Percentiles rank a stretch among this genome's conserved stretches.
Conservation (phyloP, 2,888 invertebrate genomes). For the Plebejus argus region DNA sequence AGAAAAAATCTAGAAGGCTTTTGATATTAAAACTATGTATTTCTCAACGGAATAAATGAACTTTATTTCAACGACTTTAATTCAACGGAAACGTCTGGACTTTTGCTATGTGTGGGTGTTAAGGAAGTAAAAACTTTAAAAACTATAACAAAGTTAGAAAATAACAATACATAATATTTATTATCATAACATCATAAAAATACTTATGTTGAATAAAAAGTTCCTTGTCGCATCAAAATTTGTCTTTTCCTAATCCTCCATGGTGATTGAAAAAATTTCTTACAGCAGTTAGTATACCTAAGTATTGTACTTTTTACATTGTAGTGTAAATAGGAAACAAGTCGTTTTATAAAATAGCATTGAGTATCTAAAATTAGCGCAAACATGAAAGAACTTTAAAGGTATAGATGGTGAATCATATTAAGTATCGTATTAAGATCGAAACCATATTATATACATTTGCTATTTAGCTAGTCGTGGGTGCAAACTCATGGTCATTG, state of each 20-base stretch:
- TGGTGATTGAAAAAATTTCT: no score
- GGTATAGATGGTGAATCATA: not conserved
- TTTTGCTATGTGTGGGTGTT: not conserved
- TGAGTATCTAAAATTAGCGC: not conserved
- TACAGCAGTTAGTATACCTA: no score
- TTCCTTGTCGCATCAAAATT: no score
- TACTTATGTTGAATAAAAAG: no score
- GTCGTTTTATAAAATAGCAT: not conserved
- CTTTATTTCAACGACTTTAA: no score
- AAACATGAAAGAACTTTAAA: not conserved
- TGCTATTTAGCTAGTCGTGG: not conserved
- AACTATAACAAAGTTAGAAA: no score
- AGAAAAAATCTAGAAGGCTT: not conserved
- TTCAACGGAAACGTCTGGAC: not conserved
- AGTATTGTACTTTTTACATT: no score
- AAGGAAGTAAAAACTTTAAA: not conserved
- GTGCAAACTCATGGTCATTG: not conserved
- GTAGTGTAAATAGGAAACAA: not conserved
- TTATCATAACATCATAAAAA: no score
- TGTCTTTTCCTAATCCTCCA: no score
- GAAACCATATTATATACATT: not conserved
- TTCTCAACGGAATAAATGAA: no score
- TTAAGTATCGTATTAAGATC: not conserved
- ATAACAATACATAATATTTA: no score
- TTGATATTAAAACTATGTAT: not conserved